Evolutionary conservation across 2,797 vertebrate species (phyloP).

Genomic region (Acanthopagrus latus): DNA sequence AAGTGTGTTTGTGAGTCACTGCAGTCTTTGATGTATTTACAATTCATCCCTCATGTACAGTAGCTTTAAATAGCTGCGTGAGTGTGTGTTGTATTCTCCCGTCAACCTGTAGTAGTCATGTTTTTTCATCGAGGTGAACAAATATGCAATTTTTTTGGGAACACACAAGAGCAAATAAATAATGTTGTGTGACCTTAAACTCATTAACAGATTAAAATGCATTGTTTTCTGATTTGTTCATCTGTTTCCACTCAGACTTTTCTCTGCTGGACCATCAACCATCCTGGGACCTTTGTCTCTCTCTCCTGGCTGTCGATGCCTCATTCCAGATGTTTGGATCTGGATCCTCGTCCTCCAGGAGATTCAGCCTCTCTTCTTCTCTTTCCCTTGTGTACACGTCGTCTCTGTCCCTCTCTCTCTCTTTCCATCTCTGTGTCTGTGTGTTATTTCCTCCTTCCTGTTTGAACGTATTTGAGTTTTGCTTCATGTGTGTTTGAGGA

Average conservation of each 20-base stretch:
- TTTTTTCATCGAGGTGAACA: not conserved
- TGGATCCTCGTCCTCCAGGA: not conserved
- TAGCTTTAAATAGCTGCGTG: not conserved
- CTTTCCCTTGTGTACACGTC: not conserved
- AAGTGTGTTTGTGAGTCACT: not conserved
- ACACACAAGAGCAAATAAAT: not conserved
- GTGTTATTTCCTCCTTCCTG: no score
- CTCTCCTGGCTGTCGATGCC: not conserved
- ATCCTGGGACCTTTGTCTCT: no score
- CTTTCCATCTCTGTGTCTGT: no score
- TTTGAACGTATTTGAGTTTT: no score
- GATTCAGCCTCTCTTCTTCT: not conserved
- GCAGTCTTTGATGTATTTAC: not conserved
- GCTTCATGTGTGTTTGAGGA: no score
- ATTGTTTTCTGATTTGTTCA: not conserved
- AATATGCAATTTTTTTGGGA: no score
- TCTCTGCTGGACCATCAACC: no score
- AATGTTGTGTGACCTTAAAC: not conserved
- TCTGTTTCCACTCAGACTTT: no score
- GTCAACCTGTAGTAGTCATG: not conserved
- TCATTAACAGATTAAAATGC: not conserved
- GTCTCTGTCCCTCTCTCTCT: not conserved
- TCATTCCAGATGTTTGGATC: not conserved
- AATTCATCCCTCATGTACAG: not conserved
- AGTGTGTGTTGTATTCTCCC: not conserved